Evolutionary conservation across 2,113 vertebrate genomes (phyloP).

Genomic region (Lophius piscatorius): DNA sequence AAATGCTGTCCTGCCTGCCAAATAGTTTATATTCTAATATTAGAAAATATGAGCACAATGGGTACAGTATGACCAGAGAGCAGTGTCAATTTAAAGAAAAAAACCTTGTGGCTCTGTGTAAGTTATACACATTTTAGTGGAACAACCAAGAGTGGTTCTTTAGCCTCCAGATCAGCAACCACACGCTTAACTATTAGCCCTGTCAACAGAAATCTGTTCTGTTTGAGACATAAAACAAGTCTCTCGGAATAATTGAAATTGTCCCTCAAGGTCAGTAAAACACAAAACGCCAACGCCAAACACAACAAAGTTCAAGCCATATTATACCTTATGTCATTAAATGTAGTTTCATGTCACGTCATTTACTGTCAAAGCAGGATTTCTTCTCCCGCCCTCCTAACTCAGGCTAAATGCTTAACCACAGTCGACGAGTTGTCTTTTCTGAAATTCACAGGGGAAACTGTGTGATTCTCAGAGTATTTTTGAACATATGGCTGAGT

Average conservation of each 20-base stretch:
- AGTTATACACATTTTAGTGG: conserved; percentile 66
- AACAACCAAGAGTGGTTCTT: conserved; percentile 70
- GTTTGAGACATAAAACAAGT: conserved; percentile 68
- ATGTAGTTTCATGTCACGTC: conserved; percentile 63
- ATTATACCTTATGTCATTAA: conserved; percentile 62
- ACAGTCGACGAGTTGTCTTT: conserved; percentile 62
- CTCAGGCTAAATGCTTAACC: conserved; percentile 59
- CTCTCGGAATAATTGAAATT: conserved; percentile 68
- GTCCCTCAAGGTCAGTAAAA: conserved; percentile 58
- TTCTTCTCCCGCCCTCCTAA: conserved; percentile 50
- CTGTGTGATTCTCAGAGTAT: conserved; percentile 62
- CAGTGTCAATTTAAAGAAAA: conserved; percentile 53
- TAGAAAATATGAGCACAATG: conserved; percentile 67
- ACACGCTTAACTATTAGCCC: conserved; percentile 79
- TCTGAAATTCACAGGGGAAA: conserved; percentile 53
- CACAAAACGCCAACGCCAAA: conserved; percentile 66
- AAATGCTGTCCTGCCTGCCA: conserved; percentile 66
- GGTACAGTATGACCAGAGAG: conserved; percentile 65
- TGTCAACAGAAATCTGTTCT: conserved; percentile 78
- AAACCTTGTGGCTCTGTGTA: conserved; percentile 55
- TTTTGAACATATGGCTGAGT: conserved; percentile 63
- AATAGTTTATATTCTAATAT: conserved; percentile 75
- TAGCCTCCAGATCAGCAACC: conserved; percentile 77
- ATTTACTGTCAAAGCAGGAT: conserved; percentile 68
- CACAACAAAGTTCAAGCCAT: conserved; percentile 67